A percentile compares a stretch with the other conserved stretches of the same genome.
These are phyloP conservation scores for Wiebesia pumilae DNA, from an alignment of 1,140 invertebrate species.

Conservation along the genomic window DNA sequence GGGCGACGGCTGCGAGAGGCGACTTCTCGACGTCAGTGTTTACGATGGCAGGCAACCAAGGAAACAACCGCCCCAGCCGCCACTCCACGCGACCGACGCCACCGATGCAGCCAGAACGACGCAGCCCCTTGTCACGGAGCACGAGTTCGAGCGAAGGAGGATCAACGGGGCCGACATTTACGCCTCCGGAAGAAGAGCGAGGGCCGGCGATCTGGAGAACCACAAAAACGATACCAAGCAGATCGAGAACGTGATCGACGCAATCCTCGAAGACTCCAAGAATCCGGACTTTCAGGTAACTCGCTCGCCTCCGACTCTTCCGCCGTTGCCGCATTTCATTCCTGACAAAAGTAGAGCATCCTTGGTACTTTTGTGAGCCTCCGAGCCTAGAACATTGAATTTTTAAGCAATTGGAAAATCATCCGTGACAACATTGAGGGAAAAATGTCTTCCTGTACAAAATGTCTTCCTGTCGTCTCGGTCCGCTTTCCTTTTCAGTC, in stretches of 20 bases:
- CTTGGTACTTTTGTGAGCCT: neutral
- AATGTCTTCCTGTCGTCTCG: too few species aligned
- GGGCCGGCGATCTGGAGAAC: conserved; percentile 65
- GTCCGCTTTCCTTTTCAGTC: too few species aligned
- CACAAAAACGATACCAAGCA: conserved; percentile 73
- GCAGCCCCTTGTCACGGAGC: neutral
- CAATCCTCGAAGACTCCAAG: conserved; percentile 73
- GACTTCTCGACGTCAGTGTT: conserved; percentile 49
- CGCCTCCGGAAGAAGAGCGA: conserved; percentile 63
- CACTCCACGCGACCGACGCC: neutral
- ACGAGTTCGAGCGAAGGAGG: conserved; percentile 63
- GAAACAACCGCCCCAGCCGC: conserved; percentile 13
- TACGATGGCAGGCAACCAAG: conserved; percentile 37
- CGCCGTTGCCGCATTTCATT: too few species aligned
- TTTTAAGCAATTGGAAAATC: too few species aligned
- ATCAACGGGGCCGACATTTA: conserved; percentile 66
- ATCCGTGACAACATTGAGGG: too few species aligned
- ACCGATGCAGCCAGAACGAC: neutral
- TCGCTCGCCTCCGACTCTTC: neutral
- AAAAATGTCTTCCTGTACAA: too few species aligned
- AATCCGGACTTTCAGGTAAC: conserved; percentile 72
- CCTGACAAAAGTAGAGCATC: neutral
- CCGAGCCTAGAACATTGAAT: too few species aligned
- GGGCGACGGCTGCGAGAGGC: conserved; percentile 57
- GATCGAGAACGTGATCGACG: conserved; percentile 73